Evolutionary conservation across 1,140 invertebrate genomes (phyloP).

Genomic region (Calosoma granatense): DNA sequence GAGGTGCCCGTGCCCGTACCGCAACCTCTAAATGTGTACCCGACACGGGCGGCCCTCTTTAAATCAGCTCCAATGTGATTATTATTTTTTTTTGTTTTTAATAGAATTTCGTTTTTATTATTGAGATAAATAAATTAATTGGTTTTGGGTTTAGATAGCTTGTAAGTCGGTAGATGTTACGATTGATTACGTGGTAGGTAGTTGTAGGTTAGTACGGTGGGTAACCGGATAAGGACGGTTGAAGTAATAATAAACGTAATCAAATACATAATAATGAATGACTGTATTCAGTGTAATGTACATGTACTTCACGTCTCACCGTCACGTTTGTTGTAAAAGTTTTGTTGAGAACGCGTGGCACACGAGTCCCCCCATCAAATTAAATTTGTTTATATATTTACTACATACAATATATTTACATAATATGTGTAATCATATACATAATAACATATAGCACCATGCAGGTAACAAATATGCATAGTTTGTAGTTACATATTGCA

Average conservation of each 20-base stretch:
- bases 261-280: not conserved
- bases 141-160: slow-evolving; percentile 21
- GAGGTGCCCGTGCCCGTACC: slow-evolving; percentile 15
- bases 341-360: not conserved
- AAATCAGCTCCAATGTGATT: slow-evolving; percentile 24
- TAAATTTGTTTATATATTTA: not conserved
- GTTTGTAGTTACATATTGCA: not conserved
- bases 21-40: slow-evolving; percentile 2
- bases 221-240: no score
- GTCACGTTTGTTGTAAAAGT: slow-evolving; percentile 6
- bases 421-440: not conserved
- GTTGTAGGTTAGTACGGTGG: not conserved
- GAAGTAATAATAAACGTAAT: no score
- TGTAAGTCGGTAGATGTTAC: slow-evolving; percentile 17
- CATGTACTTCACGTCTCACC: not conserved
- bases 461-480: not conserved
- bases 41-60: slow-evolving; percentile 19
- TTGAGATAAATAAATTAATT: slow-evolving; percentile 8
- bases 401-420: no score
- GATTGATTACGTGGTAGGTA: not conserved
- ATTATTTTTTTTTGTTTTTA: slow-evolving; percentile 16
- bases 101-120: slow-evolving; percentile 9
- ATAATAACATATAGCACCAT: not conserved
- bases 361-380: not conserved
- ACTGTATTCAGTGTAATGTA: not conserved